Conservation (phyloP, 2,797 vertebrate genomes). For the Petrocephalus sullivani region DNA sequence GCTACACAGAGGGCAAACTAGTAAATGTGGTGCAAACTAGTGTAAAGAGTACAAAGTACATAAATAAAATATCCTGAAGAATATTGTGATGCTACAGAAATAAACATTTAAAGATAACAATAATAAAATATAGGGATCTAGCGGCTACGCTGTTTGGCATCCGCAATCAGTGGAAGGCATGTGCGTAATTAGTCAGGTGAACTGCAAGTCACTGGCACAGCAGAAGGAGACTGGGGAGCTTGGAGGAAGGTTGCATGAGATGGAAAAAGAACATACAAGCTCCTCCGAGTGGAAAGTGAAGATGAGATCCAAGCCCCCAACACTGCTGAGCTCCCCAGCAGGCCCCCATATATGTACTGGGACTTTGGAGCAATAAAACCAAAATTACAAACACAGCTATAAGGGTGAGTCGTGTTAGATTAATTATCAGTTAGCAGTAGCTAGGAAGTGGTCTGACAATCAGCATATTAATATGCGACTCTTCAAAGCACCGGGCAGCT, state of each 20-base stretch:
- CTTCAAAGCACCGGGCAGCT: not conserved
- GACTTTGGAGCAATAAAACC: not conserved
- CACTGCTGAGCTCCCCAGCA: not conserved
- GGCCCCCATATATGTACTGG: not conserved
- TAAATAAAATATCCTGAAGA: not conserved
- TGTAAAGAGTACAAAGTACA: not conserved
- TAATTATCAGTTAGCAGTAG: not conserved
- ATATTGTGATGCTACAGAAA: not conserved
- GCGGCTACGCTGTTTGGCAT: not conserved
- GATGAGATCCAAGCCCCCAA: not conserved
- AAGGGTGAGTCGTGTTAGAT: not conserved
- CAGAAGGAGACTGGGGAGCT: not conserved
- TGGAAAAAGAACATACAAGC: not conserved
- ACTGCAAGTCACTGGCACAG: not conserved
- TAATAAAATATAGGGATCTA: not conserved
- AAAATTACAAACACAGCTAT: not conserved
- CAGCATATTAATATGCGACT: not conserved
- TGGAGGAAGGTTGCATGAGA: not conserved
- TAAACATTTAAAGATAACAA: not conserved
- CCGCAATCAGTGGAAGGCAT: not conserved
- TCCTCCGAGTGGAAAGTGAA: not conserved
- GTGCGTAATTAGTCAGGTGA: not conserved
- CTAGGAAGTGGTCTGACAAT: not conserved
- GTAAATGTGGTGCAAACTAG: not conserved
- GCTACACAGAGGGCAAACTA: not conserved